A percentile compares a stretch with the other conserved stretches of the same genome.
Conservation (phyloP, 2,888 invertebrate genomes). For the Himalopsyche kuldschensis region DNA sequence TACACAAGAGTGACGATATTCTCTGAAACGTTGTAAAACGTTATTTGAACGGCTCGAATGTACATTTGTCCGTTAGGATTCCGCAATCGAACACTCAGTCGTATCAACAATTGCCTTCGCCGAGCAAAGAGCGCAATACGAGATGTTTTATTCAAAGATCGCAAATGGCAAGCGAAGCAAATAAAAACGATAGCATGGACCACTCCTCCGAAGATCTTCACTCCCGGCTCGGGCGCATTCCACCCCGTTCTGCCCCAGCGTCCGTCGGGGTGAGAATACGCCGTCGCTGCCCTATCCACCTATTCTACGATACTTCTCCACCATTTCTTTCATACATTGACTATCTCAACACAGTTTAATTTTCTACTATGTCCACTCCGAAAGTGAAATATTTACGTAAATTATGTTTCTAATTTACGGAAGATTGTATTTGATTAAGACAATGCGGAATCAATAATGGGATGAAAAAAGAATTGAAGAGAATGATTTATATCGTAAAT, state of each 20-base stretch:
- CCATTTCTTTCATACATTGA: neutral
- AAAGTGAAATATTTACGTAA: too few relatives aligned
- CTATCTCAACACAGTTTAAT: neutral
- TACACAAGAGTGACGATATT: neutral
- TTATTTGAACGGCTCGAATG: neutral
- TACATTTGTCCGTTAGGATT: neutral
- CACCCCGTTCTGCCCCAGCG: neutral
- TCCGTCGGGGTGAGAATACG: neutral
- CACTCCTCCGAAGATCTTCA: neutral
- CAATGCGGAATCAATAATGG: too few relatives aligned
- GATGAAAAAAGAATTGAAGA: too few relatives aligned
- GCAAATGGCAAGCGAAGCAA: slow-evolving; percentile 4
- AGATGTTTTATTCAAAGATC: slow-evolving; percentile 6
- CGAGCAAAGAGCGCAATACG: slow-evolving; percentile 3
- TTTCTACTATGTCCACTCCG: neutral
- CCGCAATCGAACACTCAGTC: slow-evolving; percentile 1
- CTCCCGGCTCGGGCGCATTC: neutral
- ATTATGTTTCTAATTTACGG: too few relatives aligned
- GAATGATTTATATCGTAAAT: too few relatives aligned
- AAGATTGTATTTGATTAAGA: too few relatives aligned
- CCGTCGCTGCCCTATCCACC: neutral
- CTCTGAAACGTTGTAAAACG: neutral
- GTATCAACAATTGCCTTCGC: neutral
- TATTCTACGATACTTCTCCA: neutral
- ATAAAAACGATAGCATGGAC: neutral